These are phyloP conservation scores for Prinia subflava DNA, from an alignment of 2,113 vertebrate genomes.

Conservation along the genomic window DNA sequence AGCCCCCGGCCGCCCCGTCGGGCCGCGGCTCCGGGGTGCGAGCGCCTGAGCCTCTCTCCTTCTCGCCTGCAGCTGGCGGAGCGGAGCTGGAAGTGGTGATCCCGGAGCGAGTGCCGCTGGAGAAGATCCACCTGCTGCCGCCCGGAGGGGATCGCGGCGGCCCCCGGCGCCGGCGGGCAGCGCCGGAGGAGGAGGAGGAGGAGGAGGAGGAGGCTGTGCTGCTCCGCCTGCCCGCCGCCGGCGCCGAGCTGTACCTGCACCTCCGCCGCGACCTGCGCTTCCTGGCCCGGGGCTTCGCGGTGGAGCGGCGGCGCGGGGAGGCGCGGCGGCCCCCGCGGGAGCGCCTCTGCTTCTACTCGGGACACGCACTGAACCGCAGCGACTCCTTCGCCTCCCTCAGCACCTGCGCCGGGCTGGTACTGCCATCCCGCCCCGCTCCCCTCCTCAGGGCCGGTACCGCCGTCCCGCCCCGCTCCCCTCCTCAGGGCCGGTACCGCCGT, in stretches of 20 bases:
- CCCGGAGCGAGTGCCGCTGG: conserved; percentile 78
- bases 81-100: conserved; percentile 80
- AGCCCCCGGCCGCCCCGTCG: not conserved
- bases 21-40: not conserved
- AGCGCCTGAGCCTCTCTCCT: conserved; percentile 38
- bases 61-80: conserved; percentile 64
- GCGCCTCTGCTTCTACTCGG: conserved; percentile 87
- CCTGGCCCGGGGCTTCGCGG: conserved; percentile 81
- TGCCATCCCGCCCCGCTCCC: not conserved
- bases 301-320: conserved; percentile 73
- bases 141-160: conserved; percentile 19
- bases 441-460: not conserved
- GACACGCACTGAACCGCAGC: conserved; percentile 81
- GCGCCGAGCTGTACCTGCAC: conserved; percentile 79
- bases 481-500: not conserved
- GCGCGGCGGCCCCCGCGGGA: conserved; percentile 35
- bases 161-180: conserved; percentile 4
- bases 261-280: conserved; percentile 81
- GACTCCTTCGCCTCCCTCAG: conserved; percentile 84
- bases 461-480: not conserved
- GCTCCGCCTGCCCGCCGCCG: conserved; percentile 83
- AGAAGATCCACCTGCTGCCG: conserved; percentile 78
- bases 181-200: not conserved
- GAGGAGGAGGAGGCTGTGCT: conserved; percentile 67
- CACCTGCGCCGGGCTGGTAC: conserved; percentile 91